Percentiles rank a stretch among this genome's conserved stretches.
Evolutionary conservation across 2,888 invertebrate genomes (phyloP).

Genomic region (Schizaphis graminum): DNA sequence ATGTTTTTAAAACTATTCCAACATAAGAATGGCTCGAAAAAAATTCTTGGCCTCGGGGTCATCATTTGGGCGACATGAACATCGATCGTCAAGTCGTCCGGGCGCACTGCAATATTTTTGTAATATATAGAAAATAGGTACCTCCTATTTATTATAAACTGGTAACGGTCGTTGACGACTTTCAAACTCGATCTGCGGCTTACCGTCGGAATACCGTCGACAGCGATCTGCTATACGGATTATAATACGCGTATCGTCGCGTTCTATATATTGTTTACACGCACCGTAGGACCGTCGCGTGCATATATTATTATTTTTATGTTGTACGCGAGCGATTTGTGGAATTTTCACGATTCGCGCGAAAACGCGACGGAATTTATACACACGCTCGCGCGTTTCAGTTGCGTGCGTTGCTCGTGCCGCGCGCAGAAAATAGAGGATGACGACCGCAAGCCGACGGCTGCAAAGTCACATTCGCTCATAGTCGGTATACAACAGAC

Average conservation of each 20-base stretch:
- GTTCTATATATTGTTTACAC: background rate
- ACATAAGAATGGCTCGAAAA: background rate
- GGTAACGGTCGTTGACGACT: background rate
- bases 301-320: conserved; percentile 7
- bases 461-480: background rate
- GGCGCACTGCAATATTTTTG: background rate
- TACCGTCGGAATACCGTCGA: background rate
- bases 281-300: background rate
- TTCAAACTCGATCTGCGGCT: background rate
- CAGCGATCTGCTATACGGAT: background rate
- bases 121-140: background rate
- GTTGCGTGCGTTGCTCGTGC: conserved; percentile 47
- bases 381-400: background rate
- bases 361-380: conserved; percentile 54
- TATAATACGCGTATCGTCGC: background rate
- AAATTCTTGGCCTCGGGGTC: background rate
- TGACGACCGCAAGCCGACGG: background rate
- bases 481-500: background rate
- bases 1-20: background rate
- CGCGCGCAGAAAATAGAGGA: background rate
- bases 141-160: background rate
- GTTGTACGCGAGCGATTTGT: background rate
- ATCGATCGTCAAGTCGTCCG: background rate
- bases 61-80: background rate
- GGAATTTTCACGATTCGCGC: conserved; percentile 52